phyloP scores from a whole-genome alignment of 1,140 invertebrate species.

The Drosophila auraria region DNA sequence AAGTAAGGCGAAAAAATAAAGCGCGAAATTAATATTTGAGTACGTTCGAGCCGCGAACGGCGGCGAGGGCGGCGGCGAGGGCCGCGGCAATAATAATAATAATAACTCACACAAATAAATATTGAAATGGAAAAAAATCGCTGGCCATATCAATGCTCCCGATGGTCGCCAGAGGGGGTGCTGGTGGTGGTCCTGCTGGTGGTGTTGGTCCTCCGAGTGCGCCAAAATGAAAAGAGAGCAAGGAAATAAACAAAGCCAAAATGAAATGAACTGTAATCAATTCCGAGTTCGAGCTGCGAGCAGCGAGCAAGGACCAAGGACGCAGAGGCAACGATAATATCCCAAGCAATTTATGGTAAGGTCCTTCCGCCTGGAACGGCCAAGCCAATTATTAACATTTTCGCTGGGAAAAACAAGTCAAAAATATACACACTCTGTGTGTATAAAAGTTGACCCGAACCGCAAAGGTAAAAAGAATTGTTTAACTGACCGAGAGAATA shows the following conservation, averaged over 20 bases:
- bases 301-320: slow-evolving; percentile 2
- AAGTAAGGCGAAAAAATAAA: slow-evolving; percentile 17
- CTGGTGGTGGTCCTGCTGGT: no score
- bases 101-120: slow-evolving; percentile 62
- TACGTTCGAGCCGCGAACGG: slow-evolving; percentile 21
- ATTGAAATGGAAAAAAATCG: slow-evolving; percentile 57
- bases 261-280: slow-evolving; percentile 68
- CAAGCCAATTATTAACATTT: slow-evolving; percentile 63
- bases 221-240: slow-evolving; percentile 35
- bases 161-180: background rate
- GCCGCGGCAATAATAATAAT: slow-evolving; percentile 55
- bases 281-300: slow-evolving; percentile 52
- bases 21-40: slow-evolving; percentile 59
- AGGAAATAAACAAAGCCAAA: slow-evolving; percentile 66
- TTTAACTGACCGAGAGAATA: slow-evolving; percentile 20
- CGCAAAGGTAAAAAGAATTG: slow-evolving; percentile 45
- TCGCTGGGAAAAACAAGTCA: slow-evolving; percentile 18
- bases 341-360: slow-evolving; percentile 56
- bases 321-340: slow-evolving; percentile 42
- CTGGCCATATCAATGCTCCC: slow-evolving; percentile 46
- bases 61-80: background rate
- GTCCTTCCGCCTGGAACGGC: slow-evolving; percentile 50
- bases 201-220: slow-evolving; percentile 5
- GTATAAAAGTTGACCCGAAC: slow-evolving; percentile 24
- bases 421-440: slow-evolving; percentile 5